phyloP scores from a whole-genome alignment of 2,888 invertebrate species.

The Dynastes hyllus region DNA sequence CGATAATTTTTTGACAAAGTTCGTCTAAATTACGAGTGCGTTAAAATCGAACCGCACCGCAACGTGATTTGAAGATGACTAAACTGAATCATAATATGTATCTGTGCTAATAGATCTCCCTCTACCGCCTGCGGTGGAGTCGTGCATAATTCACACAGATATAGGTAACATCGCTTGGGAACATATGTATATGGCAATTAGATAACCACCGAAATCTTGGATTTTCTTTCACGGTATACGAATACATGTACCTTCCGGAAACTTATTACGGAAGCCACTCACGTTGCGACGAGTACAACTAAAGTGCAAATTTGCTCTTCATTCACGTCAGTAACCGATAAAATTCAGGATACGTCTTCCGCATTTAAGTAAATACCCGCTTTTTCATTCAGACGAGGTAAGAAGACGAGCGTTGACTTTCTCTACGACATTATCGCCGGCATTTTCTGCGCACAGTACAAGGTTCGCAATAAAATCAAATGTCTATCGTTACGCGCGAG shows the following conservation, averaged over 20 bases:
- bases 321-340: conserved; percentile 14
- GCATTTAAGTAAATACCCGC: conserved; percentile 42
- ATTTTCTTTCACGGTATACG: too few relatives aligned
- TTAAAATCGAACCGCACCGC: too few relatives aligned
- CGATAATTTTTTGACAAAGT: too few relatives aligned
- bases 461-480: conserved; percentile 41
- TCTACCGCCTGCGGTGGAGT: too few relatives aligned
- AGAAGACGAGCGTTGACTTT: conserved; percentile 28
- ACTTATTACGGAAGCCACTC: conserved; percentile 22
- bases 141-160: too few relatives aligned
- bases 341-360: conserved; percentile 39
- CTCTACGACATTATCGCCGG: conserved; percentile 20
- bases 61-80: too few relatives aligned
- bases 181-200: too few relatives aligned
- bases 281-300: conserved; percentile 4
- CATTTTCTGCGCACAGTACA: conserved; percentile 25
- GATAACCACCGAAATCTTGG: too few relatives aligned
- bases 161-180: too few relatives aligned
- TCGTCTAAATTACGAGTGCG: too few relatives aligned
- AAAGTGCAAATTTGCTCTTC: conserved; percentile 29
- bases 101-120: too few relatives aligned
- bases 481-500: conserved; percentile 31
- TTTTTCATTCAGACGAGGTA: conserved; percentile 40
- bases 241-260: conserved; percentile 11
- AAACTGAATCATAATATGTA: too few relatives aligned